Evolutionary conservation across 1,140 invertebrate species (phyloP).

Genomic region (Tetramorium parvispinum): DNA sequence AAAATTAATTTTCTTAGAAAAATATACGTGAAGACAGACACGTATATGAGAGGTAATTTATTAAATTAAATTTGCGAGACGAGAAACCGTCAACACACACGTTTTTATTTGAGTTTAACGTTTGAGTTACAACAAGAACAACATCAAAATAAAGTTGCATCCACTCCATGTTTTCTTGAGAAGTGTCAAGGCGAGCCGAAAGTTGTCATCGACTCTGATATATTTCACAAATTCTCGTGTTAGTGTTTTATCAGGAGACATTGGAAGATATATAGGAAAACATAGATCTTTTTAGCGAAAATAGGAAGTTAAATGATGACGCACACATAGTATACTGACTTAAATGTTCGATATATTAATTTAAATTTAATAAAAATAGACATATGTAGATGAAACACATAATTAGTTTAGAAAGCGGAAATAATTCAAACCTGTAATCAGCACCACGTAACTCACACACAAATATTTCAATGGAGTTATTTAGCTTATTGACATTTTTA

Average conservation of each 20-base stretch:
- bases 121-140: conserved; percentile 31
- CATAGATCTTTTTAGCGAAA: not conserved
- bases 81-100: not conserved
- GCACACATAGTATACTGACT: not conserved
- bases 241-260: conserved; percentile 7
- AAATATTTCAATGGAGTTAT: not conserved
- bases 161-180: conserved; percentile 11
- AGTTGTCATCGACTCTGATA: conserved; percentile 23
- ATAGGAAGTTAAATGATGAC: not conserved
- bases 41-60: not conserved
- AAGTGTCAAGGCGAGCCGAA: conserved; percentile 20
- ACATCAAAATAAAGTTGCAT: conserved; percentile 26
- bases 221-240: not conserved
- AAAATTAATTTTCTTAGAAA: not conserved
- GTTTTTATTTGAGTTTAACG: conserved; percentile 22
- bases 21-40: not conserved
- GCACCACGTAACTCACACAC: not conserved
- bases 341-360: not conserved
- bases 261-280: not conserved
- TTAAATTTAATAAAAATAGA: not conserved
- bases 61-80: conserved; percentile 21
- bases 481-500: not conserved
- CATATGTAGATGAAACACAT: not conserved
- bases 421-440: not conserved
- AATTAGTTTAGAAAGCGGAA: not conserved